These are phyloP conservation scores for Neogale vison DNA, from an alignment of 2,113 vertebrate species.

Conservation along the genomic window DNA sequence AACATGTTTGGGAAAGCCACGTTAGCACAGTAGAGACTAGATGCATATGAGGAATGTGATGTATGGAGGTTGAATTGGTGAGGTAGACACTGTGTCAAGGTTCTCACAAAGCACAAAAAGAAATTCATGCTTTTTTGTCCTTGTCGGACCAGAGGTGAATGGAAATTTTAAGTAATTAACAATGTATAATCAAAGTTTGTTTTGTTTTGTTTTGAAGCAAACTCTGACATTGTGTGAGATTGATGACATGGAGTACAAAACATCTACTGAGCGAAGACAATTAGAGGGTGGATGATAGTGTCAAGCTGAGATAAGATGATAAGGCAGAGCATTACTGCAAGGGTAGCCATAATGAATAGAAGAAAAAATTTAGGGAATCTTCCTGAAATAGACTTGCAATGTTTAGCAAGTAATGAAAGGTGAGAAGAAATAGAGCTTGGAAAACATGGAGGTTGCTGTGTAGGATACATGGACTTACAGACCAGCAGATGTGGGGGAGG, in stretches of 20 bases:
- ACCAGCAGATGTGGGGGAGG: not conserved
- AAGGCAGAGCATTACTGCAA: not conserved
- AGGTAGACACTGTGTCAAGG: not conserved
- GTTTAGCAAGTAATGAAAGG: not conserved
- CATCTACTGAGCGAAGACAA: not conserved
- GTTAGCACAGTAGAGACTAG: not conserved
- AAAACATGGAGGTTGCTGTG: accelerated
- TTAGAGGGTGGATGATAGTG: not conserved
- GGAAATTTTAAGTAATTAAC: not conserved
- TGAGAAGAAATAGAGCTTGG: not conserved
- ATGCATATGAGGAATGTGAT: not conserved
- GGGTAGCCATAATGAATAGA: not conserved
- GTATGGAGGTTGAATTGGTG: accelerated
- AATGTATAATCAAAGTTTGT: not conserved
- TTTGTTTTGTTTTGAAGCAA: not conserved
- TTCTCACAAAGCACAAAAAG: not conserved
- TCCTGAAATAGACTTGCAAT: not conserved
- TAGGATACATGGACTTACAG: not conserved
- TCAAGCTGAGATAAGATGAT: not conserved
- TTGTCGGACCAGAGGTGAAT: not conserved
- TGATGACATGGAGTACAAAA: not conserved
- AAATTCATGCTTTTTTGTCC: not conserved
- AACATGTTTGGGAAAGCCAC: too few species aligned
- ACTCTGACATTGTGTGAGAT: not conserved
- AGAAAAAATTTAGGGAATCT: not conserved